Conservation (phyloP, 2,113 vertebrate species). For the Oncorhynchus clarkii region DNA sequence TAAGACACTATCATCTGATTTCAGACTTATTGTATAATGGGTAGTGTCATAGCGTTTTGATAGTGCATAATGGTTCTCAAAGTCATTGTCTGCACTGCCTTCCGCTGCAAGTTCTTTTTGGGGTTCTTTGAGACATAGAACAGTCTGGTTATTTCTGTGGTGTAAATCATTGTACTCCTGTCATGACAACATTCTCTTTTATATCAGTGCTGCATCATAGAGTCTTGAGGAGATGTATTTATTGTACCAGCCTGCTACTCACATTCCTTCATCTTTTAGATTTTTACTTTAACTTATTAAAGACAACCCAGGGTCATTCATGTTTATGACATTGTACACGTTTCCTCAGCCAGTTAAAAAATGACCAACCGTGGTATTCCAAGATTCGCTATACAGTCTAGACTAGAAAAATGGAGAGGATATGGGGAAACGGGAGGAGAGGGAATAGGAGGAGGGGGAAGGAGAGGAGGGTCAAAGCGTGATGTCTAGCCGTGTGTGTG, state of each 20-base stretch:
- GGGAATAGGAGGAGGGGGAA: not conserved
- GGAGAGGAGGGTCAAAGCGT: not conserved
- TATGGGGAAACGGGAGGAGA: constrained; percentile 11
- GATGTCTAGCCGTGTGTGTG: constrained; percentile 1
- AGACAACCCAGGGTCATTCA: too few species aligned
- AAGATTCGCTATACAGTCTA: not conserved
- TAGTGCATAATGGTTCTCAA: constrained; percentile 37
- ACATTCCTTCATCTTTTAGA: not conserved
- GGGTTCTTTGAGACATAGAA: constrained; percentile 37
- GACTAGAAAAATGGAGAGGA: constrained; percentile 2
- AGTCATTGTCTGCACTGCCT: constrained; percentile 39
- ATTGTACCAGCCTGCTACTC: not conserved
- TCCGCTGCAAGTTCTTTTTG: constrained; percentile 46
- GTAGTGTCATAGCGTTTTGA: constrained; percentile 36
- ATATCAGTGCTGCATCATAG: not conserved
- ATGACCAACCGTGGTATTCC: not conserved
- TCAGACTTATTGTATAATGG: constrained; percentile 25
- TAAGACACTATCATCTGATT: constrained; percentile 19
- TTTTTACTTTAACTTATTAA: not conserved
- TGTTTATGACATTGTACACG: not conserved
- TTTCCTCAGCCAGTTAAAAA: not conserved
- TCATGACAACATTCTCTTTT: not conserved
- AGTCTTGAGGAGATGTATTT: not conserved
- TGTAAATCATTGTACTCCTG: not conserved
- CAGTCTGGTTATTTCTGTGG: constrained; percentile 11